phyloP scores from a whole-genome alignment of 1,140 invertebrate species.

The Nebria ingens region DNA sequence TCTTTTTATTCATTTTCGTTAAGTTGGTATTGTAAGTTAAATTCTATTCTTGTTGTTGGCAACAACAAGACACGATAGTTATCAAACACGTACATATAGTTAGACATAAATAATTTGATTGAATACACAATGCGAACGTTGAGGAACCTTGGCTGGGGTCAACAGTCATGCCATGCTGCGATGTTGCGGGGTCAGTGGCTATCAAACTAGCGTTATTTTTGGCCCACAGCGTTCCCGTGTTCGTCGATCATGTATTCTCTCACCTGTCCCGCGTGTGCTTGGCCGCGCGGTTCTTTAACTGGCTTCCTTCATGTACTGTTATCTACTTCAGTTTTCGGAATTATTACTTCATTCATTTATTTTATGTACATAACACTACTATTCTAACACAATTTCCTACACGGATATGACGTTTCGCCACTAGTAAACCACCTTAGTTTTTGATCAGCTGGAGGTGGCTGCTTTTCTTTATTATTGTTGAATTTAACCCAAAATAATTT shows the following conservation, averaged over 20 bases:
- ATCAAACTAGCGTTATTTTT: neutral
- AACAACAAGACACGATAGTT: neutral
- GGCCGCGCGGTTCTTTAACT: neutral
- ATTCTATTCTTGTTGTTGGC: neutral
- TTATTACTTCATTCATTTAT: too few relatives aligned
- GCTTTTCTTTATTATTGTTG: too few relatives aligned
- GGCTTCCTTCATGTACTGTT: too few relatives aligned
- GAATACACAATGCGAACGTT: conserved; percentile 8
- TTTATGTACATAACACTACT: too few relatives aligned
- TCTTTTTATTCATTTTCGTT: neutral
- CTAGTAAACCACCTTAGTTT: too few relatives aligned
- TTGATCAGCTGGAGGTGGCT: too few relatives aligned
- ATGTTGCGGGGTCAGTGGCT: neutral
- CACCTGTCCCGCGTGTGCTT: neutral
- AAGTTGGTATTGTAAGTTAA: neutral
- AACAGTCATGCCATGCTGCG: neutral
- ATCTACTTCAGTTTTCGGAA: too few relatives aligned
- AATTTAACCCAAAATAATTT: too few relatives aligned
- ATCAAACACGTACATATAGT: conserved; percentile 2
- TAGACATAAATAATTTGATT: conserved; percentile 10
- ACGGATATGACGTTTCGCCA: too few relatives aligned
- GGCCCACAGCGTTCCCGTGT: neutral
- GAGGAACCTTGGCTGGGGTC: neutral
- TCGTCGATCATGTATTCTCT: conserved; percentile 1
- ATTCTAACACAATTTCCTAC: too few relatives aligned